Percentiles rank a stretch among this genome's conserved stretches.
These are phyloP conservation scores for Dione juno DNA, from an alignment of 2,888 invertebrate species.

Conservation along the genomic window DNA sequence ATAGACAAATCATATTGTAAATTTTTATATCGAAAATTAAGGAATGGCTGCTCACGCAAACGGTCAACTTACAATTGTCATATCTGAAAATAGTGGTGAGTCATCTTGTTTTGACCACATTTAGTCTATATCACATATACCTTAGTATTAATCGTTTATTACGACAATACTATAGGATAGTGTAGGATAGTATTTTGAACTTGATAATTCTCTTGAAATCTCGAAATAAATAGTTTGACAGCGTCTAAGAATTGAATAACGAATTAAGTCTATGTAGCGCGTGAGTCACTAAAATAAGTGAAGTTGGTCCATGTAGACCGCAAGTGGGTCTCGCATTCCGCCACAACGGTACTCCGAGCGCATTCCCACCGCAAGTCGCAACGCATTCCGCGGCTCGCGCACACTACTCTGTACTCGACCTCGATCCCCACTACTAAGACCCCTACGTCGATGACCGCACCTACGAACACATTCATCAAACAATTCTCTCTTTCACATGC, in stretches of 20 bases:
- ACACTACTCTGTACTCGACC: constrained; percentile 63
- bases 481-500: constrained; percentile 54
- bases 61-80: background rate
- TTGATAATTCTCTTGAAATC: background rate
- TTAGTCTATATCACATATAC: background rate
- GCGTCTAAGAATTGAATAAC: constrained; percentile 10
- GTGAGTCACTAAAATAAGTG: constrained; percentile 71
- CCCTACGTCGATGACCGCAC: constrained; percentile 52
- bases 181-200: too few species aligned
- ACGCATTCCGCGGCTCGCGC: constrained; percentile 71
- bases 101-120: background rate
- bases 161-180: background rate
- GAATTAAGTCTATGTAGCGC: constrained; percentile 57
- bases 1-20: constrained; percentile 52
- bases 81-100: background rate
- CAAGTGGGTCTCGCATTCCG: constrained; percentile 81
- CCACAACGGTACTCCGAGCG: constrained; percentile 80
- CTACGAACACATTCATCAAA: constrained; percentile 57
- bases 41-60: too few species aligned
- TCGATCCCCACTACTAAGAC: constrained; percentile 56
- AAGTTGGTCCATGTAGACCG: constrained; percentile 61
- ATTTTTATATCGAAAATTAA: background rate
- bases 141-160: background rate
- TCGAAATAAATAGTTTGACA: background rate
- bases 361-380: constrained; percentile 79